phyloP scores from a whole-genome alignment of 2,797 vertebrate species.

The Chelon labrosus region DNA sequence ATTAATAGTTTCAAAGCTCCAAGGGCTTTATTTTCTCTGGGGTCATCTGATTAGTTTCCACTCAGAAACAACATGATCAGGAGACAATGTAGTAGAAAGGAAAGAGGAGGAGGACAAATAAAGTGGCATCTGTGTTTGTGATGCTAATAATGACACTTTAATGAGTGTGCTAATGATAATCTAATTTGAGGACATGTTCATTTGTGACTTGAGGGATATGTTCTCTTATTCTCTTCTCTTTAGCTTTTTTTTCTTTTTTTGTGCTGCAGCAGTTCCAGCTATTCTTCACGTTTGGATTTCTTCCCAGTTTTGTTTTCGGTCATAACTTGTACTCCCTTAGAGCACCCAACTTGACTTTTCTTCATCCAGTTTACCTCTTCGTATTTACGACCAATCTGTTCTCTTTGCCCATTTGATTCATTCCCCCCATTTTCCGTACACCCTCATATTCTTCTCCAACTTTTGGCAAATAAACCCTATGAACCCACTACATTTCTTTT shows the following conservation, averaged over 20 bases:
- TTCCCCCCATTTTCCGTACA: conserved; percentile 18
- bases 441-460: conserved; percentile 24
- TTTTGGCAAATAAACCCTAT: conserved; percentile 43
- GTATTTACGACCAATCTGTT: conserved; percentile 45
- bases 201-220: conserved; percentile 63
- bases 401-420: conserved; percentile 30
- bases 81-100: conserved; percentile 33
- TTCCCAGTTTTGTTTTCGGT: conserved; percentile 23
- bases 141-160: conserved; percentile 76
- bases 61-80: conserved; percentile 36
- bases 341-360: conserved; percentile 34
- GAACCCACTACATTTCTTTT: conserved; percentile 47
- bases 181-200: conserved; percentile 71
- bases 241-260: conserved; percentile 3
- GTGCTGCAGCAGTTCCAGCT: conserved; percentile 33
- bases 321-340: conserved; percentile 42
- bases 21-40: conserved; percentile 24
- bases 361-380: conserved; percentile 36
- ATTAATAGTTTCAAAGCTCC: conserved; percentile 31
- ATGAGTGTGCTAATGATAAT: conserved; percentile 78
- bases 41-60: conserved; percentile 46
- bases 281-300: conserved; percentile 29
- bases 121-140: conserved; percentile 71
- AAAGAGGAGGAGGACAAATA: conserved; percentile 59
- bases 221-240: conserved; percentile 22